These are phyloP conservation scores for Colletes collaris DNA, from an alignment of 2,888 invertebrate species.

Conservation along the genomic window DNA sequence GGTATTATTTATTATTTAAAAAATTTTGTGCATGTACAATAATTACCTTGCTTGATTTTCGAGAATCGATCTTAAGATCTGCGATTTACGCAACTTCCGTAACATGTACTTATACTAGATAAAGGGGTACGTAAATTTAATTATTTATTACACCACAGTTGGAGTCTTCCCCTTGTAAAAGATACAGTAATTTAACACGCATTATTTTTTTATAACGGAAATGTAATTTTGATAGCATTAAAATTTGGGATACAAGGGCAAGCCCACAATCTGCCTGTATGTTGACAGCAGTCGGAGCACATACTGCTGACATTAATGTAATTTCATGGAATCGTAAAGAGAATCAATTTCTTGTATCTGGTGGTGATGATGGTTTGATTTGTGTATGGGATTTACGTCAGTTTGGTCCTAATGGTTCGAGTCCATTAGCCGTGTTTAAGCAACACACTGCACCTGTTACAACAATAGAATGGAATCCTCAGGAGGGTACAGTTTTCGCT, in stretches of 20 bases:
- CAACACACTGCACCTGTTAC: constrained; percentile 97
- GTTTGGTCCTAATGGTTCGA: constrained; percentile 87
- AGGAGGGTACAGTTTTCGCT: constrained; percentile 96
- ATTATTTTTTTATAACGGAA: not conserved
- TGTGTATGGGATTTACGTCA: constrained; percentile 98
- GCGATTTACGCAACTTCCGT: no score
- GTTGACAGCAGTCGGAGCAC: constrained; percentile 93
- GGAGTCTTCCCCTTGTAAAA: no score
- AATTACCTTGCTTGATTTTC: no score
- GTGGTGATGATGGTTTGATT: constrained; percentile 97
- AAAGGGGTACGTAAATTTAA: no score
- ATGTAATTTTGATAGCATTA: constrained; percentile 85
- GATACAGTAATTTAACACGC: no score
- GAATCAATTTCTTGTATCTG: constrained; percentile 85
- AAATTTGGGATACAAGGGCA: constrained; percentile 97
- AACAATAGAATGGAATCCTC: constrained; percentile 98
- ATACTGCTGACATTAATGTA: constrained; percentile 97
- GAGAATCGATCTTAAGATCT: no score
- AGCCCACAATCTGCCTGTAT: constrained; percentile 95
- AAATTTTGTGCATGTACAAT: no score
- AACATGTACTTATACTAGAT: no score
- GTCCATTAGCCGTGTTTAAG: constrained; percentile 96
- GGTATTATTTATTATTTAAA: no score
- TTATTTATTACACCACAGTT: no score
- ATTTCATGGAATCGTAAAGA: constrained; percentile 98